phyloP scores from a whole-genome alignment of 2,113 vertebrate genomes.

The Eubucco bourcierii region DNA sequence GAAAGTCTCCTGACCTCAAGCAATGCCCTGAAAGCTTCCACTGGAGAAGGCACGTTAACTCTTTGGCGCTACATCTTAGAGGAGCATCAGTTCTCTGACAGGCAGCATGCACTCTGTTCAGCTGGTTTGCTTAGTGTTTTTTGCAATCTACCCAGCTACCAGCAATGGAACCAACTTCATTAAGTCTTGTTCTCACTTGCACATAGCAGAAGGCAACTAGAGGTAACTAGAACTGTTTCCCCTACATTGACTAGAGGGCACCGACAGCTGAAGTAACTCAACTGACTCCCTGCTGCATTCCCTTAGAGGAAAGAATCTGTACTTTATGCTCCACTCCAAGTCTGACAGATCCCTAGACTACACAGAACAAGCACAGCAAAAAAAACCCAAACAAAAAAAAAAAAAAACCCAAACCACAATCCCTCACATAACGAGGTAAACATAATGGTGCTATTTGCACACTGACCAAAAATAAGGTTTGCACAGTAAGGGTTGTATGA shows the following conservation, averaged over 20 bases:
- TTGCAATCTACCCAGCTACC: neutral
- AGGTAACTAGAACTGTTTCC: neutral
- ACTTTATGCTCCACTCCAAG: neutral
- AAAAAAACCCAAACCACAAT: no score
- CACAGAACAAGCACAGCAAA: neutral
- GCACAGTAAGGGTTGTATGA: neutral
- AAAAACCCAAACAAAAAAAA: no score
- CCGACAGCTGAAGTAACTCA: neutral
- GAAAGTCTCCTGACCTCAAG: neutral
- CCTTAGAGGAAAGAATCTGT: neutral
- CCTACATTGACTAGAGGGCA: neutral
- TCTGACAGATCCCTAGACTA: neutral
- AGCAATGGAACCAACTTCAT: neutral
- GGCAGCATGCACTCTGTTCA: neutral
- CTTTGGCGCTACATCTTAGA: neutral
- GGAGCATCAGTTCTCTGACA: neutral
- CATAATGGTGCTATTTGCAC: neutral
- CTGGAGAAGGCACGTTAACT: neutral
- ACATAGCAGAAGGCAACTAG: neutral
- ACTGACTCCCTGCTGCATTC: neutral
- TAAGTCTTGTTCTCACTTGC: neutral
- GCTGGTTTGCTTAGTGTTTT: slow-evolving; percentile 15
- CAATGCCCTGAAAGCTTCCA: neutral
- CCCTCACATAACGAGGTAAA: slow-evolving; percentile 18
- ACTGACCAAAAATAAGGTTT: neutral